Percentiles rank a stretch among this genome's conserved stretches.
Conservation (phyloP, 2,888 invertebrate genomes). For the Tribolium freemani region DNA sequence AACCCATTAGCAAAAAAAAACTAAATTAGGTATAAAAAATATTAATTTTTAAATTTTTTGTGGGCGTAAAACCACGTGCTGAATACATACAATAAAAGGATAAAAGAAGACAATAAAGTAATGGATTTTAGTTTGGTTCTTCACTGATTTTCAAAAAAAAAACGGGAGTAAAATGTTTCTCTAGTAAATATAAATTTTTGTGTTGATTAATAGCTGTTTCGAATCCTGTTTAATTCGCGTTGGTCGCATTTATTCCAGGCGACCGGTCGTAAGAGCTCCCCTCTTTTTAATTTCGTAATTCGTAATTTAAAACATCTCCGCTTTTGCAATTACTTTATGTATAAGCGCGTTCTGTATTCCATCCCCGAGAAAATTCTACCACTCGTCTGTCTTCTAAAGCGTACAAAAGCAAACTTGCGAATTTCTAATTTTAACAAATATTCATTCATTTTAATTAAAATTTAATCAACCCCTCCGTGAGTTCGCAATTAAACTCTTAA, state of each 20-base stretch:
- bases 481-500: constrained; percentile 57
- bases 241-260: background rate
- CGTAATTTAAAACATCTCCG: constrained; percentile 38
- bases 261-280: background rate
- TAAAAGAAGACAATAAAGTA: no score
- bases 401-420: constrained; percentile 59
- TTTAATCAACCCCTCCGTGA: constrained; percentile 67
- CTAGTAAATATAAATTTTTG: background rate
- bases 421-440: constrained; percentile 68
- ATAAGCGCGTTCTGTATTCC: constrained; percentile 12
- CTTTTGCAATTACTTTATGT: constrained; percentile 34
- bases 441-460: constrained; percentile 69
- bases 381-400: constrained; percentile 49
- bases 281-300: constrained; percentile 38
- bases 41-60: no score
- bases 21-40: no score
- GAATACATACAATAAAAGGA: no score
- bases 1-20: no score
- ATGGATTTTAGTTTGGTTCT: no score
- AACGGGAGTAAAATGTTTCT: no score
- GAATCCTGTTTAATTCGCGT: background rate
- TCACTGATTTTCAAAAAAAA: no score
- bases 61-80: no score
- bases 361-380: constrained; percentile 36
- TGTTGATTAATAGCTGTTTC: background rate